Percentiles rank a stretch among this genome's conserved stretches.
Conservation (phyloP, 2,797 vertebrate species). For the Diplodus sargus region DNA sequence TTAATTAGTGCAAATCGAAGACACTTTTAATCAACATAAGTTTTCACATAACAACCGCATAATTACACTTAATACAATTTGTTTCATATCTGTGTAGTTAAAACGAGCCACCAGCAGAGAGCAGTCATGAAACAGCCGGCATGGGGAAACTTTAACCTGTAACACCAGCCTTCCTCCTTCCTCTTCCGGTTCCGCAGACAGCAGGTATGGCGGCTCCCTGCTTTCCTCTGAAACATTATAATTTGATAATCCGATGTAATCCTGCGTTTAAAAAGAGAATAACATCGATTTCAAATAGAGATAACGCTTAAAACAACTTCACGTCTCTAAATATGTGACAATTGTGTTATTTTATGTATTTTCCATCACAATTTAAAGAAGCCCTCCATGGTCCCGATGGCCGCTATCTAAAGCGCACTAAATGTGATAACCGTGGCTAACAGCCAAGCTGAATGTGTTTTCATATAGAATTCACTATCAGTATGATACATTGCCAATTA, state of each 20-base stretch:
- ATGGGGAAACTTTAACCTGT: slow-evolving; percentile 61
- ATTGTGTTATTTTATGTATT: slow-evolving; percentile 15
- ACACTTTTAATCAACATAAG: background rate
- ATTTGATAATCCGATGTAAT: slow-evolving; percentile 80
- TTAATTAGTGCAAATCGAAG: too few relatives aligned
- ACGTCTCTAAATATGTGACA: rapidly evolving
- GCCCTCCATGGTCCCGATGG: background rate
- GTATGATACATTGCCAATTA: rapidly evolving
- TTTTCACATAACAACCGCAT: background rate
- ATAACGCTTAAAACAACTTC: rapidly evolving
- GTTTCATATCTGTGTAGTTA: background rate
- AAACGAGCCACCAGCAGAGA: slow-evolving; percentile 19
- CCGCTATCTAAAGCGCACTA: background rate
- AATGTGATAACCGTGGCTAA: background rate
- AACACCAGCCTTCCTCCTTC: slow-evolving; percentile 55
- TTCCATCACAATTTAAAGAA: background rate
- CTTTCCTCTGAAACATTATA: slow-evolving; percentile 31
- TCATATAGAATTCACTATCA: rapidly evolving
- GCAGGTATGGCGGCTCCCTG: slow-evolving; percentile 81
- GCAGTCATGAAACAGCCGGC: background rate
- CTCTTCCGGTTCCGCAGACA: slow-evolving; percentile 86
- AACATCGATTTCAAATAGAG: rapidly evolving
- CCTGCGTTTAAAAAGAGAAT: slow-evolving; percentile 17
- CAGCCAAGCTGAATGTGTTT: rapidly evolving
- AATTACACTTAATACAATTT: background rate